Percentiles rank a stretch among this genome's conserved stretches.
phyloP scores from a whole-genome alignment of 2,888 invertebrate genomes.

The Mythimna ferrago region DNA sequence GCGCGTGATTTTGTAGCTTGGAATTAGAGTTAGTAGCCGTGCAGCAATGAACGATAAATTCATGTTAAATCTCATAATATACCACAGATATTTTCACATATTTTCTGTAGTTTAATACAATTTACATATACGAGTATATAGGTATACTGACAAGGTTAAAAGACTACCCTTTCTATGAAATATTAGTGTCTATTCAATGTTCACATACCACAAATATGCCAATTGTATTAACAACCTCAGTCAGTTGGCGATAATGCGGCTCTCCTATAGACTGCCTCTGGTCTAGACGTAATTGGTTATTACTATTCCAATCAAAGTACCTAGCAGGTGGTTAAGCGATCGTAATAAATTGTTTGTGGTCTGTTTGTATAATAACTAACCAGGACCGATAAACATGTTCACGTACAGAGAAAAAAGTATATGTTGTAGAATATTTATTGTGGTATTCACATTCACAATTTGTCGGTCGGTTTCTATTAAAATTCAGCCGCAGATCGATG shows the following conservation, averaged over 20 bases:
- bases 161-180: not conserved
- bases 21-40: not conserved
- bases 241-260: not conserved
- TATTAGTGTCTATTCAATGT: constrained; percentile 14
- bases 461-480: constrained; percentile 15
- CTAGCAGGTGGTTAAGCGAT: not conserved
- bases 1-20: not conserved
- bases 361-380: not conserved
- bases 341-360: constrained; percentile 17
- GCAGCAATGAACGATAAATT: constrained; percentile 4
- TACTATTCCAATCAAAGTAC: constrained; percentile 3
- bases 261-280: not conserved
- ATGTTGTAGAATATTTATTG: not conserved
- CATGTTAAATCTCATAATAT: not conserved
- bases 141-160: constrained; percentile 1
- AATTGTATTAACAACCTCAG: not conserved
- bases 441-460: not conserved
- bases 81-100: not conserved
- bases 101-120: not conserved
- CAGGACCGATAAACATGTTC: not conserved
- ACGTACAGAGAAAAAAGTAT: not conserved
- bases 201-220: not conserved
- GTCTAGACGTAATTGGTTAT: constrained; percentile 9
- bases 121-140: not conserved
- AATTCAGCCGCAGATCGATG: constrained; percentile 35